Base-by-base conservation (phyloP, 1,140 invertebrate genomes). In the Apis dorsata region DNA sequence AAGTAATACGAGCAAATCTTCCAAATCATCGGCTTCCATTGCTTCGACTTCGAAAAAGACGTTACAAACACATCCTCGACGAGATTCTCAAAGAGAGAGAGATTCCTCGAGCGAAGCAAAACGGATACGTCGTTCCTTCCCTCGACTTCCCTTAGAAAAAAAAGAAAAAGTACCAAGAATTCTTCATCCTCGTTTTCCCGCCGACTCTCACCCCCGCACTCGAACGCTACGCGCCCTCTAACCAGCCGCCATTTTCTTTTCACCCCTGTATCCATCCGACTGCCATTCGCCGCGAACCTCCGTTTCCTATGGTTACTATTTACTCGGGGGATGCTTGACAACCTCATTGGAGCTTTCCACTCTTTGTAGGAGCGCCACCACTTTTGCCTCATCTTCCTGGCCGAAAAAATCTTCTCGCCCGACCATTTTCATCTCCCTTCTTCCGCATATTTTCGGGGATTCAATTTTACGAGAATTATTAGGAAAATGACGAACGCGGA, bases 211-310 rank as follows among this genome's bases (percentile, higher is more conserved):
- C 57, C 73, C 84, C 73, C 63, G 70, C 79, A 66, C 76, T 76
- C 63, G 84, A 88, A 71, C 85, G 68, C 76, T 51, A 83, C 87
- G 89, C 81, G 77, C 77, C 62, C 86, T 74, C 79, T 88, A 87
- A 86, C 89, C 89, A 78, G 86, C 85, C 81, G 89, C 90, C 90
- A 90, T 91, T 91, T 91, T 91, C 87, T 89, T 90, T 91, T 79
- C 88, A 91, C 85, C 90, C 88, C 81, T 84, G 74, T 73, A 73
- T 76, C 51, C 77, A 75, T 85, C 81, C 75, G 83, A 66, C 78
- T 78, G 83, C 86, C 73, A 87, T 90, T 88, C 84, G 79, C 81
- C 85, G 84, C 85, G 81, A 90, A 68, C 84, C 81, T 81, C 79
- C 86, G 87, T 90, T 87, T 90, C 89, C 89, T 90, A 90, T 89